Evolutionary conservation across 2,888 invertebrate species (phyloP), one percentile per base, ranked within the genome.

Genomic region (Temnothorax unifasciatus): DNA sequence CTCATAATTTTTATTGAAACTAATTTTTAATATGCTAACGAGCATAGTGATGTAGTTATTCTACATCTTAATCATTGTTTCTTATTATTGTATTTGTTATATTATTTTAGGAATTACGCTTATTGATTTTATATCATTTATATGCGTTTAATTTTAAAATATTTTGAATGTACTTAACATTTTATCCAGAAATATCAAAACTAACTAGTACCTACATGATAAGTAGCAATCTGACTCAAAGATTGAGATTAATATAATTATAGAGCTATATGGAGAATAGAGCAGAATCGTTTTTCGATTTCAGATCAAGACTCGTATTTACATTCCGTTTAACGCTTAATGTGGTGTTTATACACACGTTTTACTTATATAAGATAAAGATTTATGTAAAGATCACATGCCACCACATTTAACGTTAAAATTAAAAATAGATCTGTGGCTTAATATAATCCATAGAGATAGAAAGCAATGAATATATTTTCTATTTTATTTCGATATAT

Each of bases 91-190:
- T 77, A 21, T 79, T 57, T 68, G 52, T 76, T 79, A 47, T 71
- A 79, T 57, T 59, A 71, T 61, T 73, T 79, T 79, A 4, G 9
- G 4, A 73, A 61, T 79, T 59, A 54, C 15, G 64, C 68, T 77
- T 77, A 79, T 21, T 47, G 34, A 71, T 77, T 66, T 77, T 76
- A 13, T 44, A 21, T 44, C 38, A 25, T 61, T 75, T 76, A 76
- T 68, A 29, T 68, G 18, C n/a, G 13, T 77, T 77, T 44, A 54
- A 68, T 77, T 29, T 34, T 15, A 2, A 69, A 44, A n/a, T 68
- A 69, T 57, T 69, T 77, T 57, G 6, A 77, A 73, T 61, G 79
- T 81, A 81, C 79, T 81, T 81, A 81, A 81, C 5, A 57, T 47
- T 71, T 69, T 68, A 57, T 57, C 34, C 38, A 71, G 44, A 44